A percentile compares a stretch with the other conserved stretches of the same genome.
Conservation (phyloP, 2,888 invertebrate genomes). For the Erebia palarica region DNA sequence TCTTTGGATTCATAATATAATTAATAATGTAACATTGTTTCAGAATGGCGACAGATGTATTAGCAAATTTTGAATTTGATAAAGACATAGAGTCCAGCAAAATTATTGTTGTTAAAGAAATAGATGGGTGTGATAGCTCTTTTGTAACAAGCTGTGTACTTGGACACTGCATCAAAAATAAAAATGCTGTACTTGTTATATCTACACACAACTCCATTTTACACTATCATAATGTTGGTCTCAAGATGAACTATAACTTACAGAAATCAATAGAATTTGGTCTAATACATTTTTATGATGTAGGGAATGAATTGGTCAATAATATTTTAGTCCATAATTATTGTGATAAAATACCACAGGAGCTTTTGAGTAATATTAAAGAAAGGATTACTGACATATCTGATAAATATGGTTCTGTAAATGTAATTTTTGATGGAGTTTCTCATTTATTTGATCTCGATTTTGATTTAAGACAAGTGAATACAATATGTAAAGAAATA, state of each 20-base stretch:
- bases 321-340: constrained; percentile 46
- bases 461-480: constrained; percentile 76
- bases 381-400: constrained; percentile 61
- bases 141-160: constrained; percentile 87
- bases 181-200: constrained; percentile 83
- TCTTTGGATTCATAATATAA: not conserved
- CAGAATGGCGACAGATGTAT: constrained; percentile 84
- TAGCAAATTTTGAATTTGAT: constrained; percentile 85
- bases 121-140: constrained; percentile 86
- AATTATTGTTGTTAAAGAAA: constrained; percentile 86
- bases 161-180: constrained; percentile 83
- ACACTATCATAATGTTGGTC: constrained; percentile 89
- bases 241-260: constrained; percentile 88
- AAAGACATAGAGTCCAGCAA: constrained; percentile 76
- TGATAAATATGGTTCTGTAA: constrained; percentile 66
- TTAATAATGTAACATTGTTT: constrained; percentile 33
- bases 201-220: constrained; percentile 87
- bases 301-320: constrained; percentile 57
- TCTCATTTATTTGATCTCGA: constrained; percentile 87
- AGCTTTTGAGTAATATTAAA: constrained; percentile 67
- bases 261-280: constrained; percentile 69
- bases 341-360: constrained; percentile 59
- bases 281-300: constrained; percentile 58
- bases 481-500: constrained; percentile 73
- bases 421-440: constrained; percentile 87